Conservation (phyloP, 2,797 vertebrate species). For the Halcyon leucocephala region DNA sequence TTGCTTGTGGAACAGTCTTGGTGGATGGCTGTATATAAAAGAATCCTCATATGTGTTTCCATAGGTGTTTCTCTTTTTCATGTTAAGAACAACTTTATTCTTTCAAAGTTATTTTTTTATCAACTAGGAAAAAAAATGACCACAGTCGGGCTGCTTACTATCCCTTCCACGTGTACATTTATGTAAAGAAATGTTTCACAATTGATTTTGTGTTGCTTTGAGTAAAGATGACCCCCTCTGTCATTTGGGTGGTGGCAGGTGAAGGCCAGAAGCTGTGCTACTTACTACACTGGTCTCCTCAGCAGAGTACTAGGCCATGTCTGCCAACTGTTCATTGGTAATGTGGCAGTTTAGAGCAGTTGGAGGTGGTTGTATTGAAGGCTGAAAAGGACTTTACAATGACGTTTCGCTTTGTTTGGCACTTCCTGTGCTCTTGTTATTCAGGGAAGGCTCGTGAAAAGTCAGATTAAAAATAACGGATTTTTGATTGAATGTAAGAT, state of each 20-base stretch:
- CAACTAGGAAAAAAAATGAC: not conserved
- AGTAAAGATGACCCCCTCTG: not conserved
- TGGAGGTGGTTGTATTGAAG: not conserved
- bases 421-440: not conserved
- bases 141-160: not conserved
- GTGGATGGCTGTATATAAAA: not conserved
- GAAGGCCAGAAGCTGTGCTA: not conserved
- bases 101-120: not conserved
- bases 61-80: not conserved
- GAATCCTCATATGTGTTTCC: fast-evolving
- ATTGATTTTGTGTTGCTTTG: not conserved
- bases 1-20: not conserved
- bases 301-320: not conserved
- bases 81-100: not conserved
- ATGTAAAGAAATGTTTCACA: not conserved
- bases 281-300: not conserved
- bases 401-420: not conserved
- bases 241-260: fast-evolving
- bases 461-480: not conserved
- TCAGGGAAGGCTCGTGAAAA: not conserved
- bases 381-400: not conserved
- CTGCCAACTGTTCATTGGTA: not conserved
- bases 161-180: not conserved
- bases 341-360: not conserved
- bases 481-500: not conserved